Base-by-base conservation (phyloP, 1,140 invertebrate species). In the Pararge aegeria region DNA sequence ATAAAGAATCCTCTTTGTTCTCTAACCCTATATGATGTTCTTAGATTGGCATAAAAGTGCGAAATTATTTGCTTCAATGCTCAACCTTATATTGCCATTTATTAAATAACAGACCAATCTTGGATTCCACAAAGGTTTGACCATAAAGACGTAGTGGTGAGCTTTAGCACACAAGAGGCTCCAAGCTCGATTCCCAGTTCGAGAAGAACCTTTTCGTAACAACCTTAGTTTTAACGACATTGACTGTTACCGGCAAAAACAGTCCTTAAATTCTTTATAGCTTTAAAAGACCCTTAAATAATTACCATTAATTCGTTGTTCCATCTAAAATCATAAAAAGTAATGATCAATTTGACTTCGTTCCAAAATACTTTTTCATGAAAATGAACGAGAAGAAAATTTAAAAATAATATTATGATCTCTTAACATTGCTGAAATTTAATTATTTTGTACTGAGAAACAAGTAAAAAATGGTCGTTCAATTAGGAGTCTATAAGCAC, bases 301-400 rank as follows among this genome's bases (percentile, higher is more conserved):
- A 46, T 46, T 46, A 20, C 18, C 42, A 46, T 46, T 46, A 20
- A 44, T 44, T 10, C 42, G 42, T 46, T 21, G 21, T 46, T 46
- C 42, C 18, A 19, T 46, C 13, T 13, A 19, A 21, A 18, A 20
- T 46, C 42, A 46, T 46, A 46, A 46, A 46, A 46, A 46, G 42
- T 46, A 46, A 46, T 46, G 42, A 46, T 13, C 42, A 20, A 46
- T 46, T 46, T 46, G 18, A 46, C 20, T 30, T 34, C 2, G n/a
- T 12, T 34, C 30, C 30, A 3, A 34, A 34, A 34, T 7, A 34
- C 30, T 34, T 34, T 34, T 34, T 34, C 10, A 4, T 27, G 1
- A 27, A 34, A 12, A 12, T 10, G 10, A 34, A 10, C 9, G 30
- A 34, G n/a, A 34, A 12, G 30, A 2, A 34, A 34, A 1, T 0